Evolutionary conservation across 2,888 invertebrate genomes (phyloP).

Genomic region (Drosophila anomalata): DNA sequence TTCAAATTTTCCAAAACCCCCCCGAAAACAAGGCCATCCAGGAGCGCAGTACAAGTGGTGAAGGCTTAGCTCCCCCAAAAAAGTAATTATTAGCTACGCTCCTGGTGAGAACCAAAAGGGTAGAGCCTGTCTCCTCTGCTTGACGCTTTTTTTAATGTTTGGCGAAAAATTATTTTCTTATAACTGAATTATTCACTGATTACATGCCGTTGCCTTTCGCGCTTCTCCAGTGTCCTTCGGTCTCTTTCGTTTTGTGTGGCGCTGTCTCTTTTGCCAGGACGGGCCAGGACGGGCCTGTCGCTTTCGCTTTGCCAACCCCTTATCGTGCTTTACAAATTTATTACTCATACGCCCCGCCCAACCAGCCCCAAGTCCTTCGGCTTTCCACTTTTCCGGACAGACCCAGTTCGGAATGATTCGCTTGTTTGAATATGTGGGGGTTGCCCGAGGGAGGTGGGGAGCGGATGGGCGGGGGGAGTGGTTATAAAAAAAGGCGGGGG

Average conservation of each 20-base stretch:
- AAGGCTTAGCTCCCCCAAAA: neutral
- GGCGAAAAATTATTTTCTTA: slow-evolving; percentile 79
- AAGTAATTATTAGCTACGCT: slow-evolving; percentile 2
- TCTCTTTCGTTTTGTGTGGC: slow-evolving; percentile 4
- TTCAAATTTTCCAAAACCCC: neutral
- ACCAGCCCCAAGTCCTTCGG: slow-evolving; percentile 35
- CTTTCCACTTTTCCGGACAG: slow-evolving; percentile 41
- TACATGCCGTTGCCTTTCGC: slow-evolving; percentile 53
- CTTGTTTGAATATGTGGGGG: neutral
- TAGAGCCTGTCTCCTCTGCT: slow-evolving; percentile 55
- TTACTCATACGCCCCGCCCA: slow-evolving; percentile 61
- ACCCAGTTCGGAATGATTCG: slow-evolving; percentile 43
- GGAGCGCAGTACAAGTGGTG: neutral
- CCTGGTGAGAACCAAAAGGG: slow-evolving; percentile 6
- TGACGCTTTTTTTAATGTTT: slow-evolving; percentile 69
- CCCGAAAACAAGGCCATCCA: neutral
- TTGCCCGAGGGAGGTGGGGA: neutral
- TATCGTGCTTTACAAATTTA: slow-evolving; percentile 52
- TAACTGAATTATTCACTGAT: slow-evolving; percentile 82
- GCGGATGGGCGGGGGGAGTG: neutral
- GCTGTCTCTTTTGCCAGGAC: slow-evolving; percentile 5
- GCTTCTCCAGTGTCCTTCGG: slow-evolving; percentile 4
- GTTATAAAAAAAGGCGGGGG: slow-evolving; percentile 16
- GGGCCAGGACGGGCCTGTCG: slow-evolving; percentile 6
- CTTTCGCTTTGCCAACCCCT: slow-evolving; percentile 52